A percentile compares a stretch with the other conserved stretches of the same genome.
Conservation (phyloP, 2,797 vertebrate species). For the Haliaeetus vocifer region DNA sequence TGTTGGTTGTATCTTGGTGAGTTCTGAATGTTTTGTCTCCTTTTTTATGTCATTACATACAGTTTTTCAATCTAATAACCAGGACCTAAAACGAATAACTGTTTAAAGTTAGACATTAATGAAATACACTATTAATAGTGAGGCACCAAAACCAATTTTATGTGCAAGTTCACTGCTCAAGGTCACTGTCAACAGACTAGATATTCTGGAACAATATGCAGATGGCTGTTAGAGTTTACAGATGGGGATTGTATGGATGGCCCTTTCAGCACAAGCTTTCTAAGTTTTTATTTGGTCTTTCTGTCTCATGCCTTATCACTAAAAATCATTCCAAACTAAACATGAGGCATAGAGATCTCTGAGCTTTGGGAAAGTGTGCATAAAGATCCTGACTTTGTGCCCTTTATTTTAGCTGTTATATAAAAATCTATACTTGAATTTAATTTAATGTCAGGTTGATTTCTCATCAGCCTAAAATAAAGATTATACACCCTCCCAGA, state of each 20-base stretch:
- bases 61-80: neutral
- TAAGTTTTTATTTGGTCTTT: neutral
- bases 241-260: neutral
- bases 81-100: neutral
- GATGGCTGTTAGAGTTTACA: neutral
- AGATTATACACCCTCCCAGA: neutral
- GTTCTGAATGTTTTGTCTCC: neutral
- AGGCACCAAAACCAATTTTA: neutral
- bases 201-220: neutral
- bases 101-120: neutral
- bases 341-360: neutral
- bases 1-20: neutral
- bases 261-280: neutral
- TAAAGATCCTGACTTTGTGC: neutral
- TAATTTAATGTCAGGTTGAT: neutral
- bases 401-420: neutral
- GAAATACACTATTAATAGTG: neutral
- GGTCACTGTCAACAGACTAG: neutral
- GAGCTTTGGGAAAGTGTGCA: neutral
- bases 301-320: neutral
- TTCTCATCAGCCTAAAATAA: neutral
- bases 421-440: neutral
- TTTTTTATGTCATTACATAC: neutral
- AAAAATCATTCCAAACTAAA: neutral
- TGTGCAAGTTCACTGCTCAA: neutral